Evolutionary conservation across 2,888 invertebrate genomes (phyloP), one percentile per base, ranked within the genome.

Genomic region (Limnephilus auricula): DNA sequence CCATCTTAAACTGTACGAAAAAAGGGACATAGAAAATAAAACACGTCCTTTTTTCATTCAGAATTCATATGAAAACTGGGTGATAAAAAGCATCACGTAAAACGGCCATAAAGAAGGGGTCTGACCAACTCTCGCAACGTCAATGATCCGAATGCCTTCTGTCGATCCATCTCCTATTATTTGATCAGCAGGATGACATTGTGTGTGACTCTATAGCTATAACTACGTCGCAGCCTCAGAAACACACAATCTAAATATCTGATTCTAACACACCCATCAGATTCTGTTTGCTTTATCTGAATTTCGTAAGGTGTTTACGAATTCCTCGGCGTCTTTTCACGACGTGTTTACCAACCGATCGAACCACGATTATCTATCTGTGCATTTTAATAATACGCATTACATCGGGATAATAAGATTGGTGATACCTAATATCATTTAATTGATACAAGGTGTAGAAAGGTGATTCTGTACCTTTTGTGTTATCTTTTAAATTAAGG

Each of bases 251-350:
- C 65, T 65, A 65, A 65, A 65, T 65, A 65, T n/a, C 9, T 65
- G 65, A 25, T 65, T 65, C 1, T 9, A 9, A n/a, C 65, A 65
- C 65, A 65, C 65, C 65, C 25, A 65, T 65, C 25, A 65, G 65
- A 65, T 65, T 18, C 18, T 65, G 65, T 65, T 65, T 65, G 65
- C 65, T 65, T 65, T 65, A 65, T 65, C 65, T 25, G 65, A 65
- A 65, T n/a, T 65, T 65, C 65, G 65, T 65, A 65, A 65, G 65
- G 65, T 65, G 65, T 65, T 65, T 65, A 65, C 65, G n/a, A 65
- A 65, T 65, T 65, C 65, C 65, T 65, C 9, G 65, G 65, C 65
- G 25, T 65, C 65, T 65, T 65, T 50, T 65, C 18, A 65, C 25
- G 25, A n/a, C 65, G n/a, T 65, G 65, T 65, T 65, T 65, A 65